Evolutionary conservation across 2,797 vertebrate genomes (phyloP).

Genomic region (Acrocephalus scirpaceus): DNA sequence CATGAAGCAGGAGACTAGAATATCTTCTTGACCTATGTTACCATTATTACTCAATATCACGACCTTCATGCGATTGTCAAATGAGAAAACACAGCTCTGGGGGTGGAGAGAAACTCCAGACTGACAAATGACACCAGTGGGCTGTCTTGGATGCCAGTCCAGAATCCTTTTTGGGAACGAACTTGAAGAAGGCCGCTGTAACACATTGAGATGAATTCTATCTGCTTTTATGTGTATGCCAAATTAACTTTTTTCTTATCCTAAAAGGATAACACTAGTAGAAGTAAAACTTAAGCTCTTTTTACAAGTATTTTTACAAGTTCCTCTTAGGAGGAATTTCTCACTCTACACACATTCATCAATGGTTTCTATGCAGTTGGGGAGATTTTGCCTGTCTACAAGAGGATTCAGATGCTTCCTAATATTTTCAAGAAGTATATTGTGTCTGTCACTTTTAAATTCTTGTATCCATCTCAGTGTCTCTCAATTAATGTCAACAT

Average conservation of each 20-base stretch:
- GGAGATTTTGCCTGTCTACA: background rate
- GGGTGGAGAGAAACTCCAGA: constrained; percentile 21
- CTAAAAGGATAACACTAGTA: background rate
- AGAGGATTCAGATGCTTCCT: background rate
- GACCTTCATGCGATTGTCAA: constrained; percentile 44
- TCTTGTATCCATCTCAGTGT: background rate
- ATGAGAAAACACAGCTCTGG: constrained; percentile 39
- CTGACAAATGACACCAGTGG: constrained; percentile 22
- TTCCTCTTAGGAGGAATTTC: background rate
- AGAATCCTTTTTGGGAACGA: background rate
- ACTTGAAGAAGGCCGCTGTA: background rate
- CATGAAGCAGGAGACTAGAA: background rate
- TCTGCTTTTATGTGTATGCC: accelerated
- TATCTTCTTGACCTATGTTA: constrained; percentile 47
- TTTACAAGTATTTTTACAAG: background rate
- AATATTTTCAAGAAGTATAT: background rate
- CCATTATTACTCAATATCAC: constrained; percentile 32
- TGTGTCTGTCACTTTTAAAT: background rate
- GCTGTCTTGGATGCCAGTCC: background rate
- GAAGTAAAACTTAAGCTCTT: background rate
- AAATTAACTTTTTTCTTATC: background rate
- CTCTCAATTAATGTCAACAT: background rate
- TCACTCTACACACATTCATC: background rate
- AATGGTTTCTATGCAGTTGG: background rate
- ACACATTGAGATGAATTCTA: background rate